Evolutionary conservation across 37 sponge, comb jelly and placozoan species (phyloP).

Genomic region (Crambe crambe): DNA sequence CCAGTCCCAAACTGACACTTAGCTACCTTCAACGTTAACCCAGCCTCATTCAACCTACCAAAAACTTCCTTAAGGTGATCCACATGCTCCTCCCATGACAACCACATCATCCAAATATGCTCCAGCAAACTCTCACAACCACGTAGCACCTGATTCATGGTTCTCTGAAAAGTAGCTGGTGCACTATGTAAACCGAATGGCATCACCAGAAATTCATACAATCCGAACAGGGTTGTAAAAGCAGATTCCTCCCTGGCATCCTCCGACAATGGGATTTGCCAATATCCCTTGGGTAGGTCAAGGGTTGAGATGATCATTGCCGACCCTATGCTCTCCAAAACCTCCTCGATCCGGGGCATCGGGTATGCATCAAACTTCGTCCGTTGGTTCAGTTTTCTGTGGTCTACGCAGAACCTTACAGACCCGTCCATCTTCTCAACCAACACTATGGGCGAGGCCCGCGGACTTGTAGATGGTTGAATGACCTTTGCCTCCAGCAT

Average conservation of each 20-base stretch:
- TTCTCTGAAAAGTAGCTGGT: not conserved
- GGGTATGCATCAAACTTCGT: conserved; percentile 69
- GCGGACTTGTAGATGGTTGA: conserved; percentile 38
- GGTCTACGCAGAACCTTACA: conserved; percentile 12
- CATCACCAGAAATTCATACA: not conserved
- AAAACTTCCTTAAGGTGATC: no score
- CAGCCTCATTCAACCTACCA: no score
- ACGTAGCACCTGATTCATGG: not conserved
- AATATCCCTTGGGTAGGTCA: conserved; percentile 69
- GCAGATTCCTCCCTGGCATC: conserved; percentile 37
- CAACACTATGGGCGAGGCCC: conserved; percentile 54
- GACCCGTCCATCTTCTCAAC: conserved; percentile 45
- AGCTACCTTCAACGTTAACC: no score
- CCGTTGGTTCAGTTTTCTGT: conserved; percentile 49
- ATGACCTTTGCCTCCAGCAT: conserved; percentile 50
- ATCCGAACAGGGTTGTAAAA: conserved; percentile 49
- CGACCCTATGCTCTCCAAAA: conserved; percentile 39
- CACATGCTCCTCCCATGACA: no score
- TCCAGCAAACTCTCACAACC: not conserved
- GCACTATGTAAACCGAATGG: not conserved
- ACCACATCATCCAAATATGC: no score
- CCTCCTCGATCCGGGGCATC: conserved; percentile 59
- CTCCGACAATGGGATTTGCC: conserved; percentile 52
- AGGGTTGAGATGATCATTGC: conserved; percentile 47
- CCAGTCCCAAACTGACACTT: no score